Evolutionary conservation across 2,797 vertebrate species (phyloP).

Genomic region (Diplodus sargus): DNA sequence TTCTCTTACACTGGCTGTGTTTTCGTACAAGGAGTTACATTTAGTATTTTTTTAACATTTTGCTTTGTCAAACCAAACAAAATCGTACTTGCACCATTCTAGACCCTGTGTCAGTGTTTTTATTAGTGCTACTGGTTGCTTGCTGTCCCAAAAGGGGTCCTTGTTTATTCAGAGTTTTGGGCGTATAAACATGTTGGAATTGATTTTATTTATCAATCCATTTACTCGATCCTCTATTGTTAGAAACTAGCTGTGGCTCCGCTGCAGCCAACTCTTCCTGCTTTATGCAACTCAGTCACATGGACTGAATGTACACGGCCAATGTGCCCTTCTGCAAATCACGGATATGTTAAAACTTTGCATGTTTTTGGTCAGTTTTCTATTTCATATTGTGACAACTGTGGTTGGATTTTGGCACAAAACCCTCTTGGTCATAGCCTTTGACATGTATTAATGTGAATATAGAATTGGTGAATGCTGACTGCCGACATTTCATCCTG

Average conservation of each 20-base stretch:
- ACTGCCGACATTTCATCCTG: too few relatives aligned
- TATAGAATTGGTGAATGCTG: too few relatives aligned
- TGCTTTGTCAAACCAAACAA: background rate
- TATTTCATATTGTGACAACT: too few relatives aligned
- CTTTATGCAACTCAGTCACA: too few relatives aligned
- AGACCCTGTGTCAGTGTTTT: background rate
- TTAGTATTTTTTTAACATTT: background rate
- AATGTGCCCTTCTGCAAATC: too few relatives aligned
- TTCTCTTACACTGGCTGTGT: constrained; percentile 7
- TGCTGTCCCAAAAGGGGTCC: background rate
- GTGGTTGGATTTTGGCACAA: too few relatives aligned
- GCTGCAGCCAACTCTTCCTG: background rate
- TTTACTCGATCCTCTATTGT: background rate
- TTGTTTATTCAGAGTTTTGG: constrained; percentile 12
- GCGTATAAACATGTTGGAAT: background rate
- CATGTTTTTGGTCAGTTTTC: too few relatives aligned
- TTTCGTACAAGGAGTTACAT: constrained; percentile 17
- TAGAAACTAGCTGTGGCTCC: background rate
- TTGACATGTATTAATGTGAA: too few relatives aligned
- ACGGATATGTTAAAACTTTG: too few relatives aligned
- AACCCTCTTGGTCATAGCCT: too few relatives aligned
- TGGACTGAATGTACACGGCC: too few relatives aligned
- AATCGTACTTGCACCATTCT: background rate
- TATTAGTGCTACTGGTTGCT: background rate
- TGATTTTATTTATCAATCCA: background rate